These are phyloP conservation scores for Brachionus paranguensis DNA, from an alignment of 1,140 invertebrate species.

Conservation along the genomic window DNA sequence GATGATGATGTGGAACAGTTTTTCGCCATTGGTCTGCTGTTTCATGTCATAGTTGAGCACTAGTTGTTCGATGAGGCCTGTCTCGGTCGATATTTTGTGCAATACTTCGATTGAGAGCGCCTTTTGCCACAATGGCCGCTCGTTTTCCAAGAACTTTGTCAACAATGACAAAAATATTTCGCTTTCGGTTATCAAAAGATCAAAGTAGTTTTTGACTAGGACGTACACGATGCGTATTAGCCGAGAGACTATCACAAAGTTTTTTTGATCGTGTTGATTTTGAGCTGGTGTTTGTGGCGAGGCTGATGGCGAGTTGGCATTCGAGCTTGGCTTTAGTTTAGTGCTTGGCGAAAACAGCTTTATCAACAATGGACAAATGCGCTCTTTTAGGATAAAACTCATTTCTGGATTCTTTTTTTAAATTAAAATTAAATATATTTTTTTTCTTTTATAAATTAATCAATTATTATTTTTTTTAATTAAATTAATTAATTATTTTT, in stretches of 20 bases:
- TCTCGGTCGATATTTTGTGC: conserved; percentile 75
- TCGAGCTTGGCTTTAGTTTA: conserved; percentile 47
- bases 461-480: too few relatives aligned
- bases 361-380: conserved; percentile 92
- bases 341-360: conserved; percentile 86
- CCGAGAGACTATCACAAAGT: conserved; percentile 92
- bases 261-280: conserved; percentile 75
- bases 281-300: conserved; percentile 46
- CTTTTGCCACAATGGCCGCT: conserved; percentile 90
- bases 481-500: too few relatives aligned
- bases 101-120: conserved; percentile 88
- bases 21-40: conserved; percentile 50
- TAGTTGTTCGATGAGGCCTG: conserved; percentile 67
- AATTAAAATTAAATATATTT: neutral
- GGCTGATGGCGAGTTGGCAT: conserved; percentile 48
- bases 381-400: conserved; percentile 84
- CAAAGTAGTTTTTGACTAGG: conserved; percentile 86
- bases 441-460: neutral
- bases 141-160: conserved; percentile 91
- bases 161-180: conserved; percentile 95
- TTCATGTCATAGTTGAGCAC: conserved; percentile 70
- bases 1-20: conserved; percentile 78
- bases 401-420: conserved; percentile 78
- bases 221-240: conserved; percentile 84
- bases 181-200: conserved; percentile 88